phyloP scores from a whole-genome alignment of 2,888 invertebrate species.

The Lepeophtheirus nordmannii region DNA sequence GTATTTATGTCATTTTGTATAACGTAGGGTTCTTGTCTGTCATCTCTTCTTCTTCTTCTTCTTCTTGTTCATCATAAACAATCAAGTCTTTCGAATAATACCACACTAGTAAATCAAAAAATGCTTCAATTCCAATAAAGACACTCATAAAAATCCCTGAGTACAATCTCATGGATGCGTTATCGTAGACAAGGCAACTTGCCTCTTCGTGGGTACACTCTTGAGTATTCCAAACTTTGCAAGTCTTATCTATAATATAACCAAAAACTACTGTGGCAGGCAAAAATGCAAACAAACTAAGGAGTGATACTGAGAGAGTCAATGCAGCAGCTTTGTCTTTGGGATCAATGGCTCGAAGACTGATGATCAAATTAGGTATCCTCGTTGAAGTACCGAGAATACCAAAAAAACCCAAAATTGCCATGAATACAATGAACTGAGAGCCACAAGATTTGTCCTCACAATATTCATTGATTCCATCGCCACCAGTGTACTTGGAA shows the following conservation, averaged over 20 bases:
- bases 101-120: constrained; percentile 7
- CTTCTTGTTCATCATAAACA: background rate
- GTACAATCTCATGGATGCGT: background rate
- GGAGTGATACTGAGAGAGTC: constrained; percentile 44
- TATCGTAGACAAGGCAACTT: constrained; percentile 8
- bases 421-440: background rate
- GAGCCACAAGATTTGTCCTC: background rate
- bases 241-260: constrained; percentile 43
- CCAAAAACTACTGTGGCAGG: constrained; percentile 56
- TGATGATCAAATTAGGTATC: constrained; percentile 25
- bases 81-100: constrained; percentile 17
- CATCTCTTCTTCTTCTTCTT: constrained; percentile 6
- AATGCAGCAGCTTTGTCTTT: constrained; percentile 49
- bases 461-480: background rate
- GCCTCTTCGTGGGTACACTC: constrained; percentile 1
- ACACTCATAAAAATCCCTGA: background rate
- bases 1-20: background rate
- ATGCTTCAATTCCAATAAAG: background rate
- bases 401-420: background rate
- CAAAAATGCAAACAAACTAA: constrained; percentile 47
- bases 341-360: constrained; percentile 42
- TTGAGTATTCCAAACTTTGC: background rate
- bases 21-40: background rate
- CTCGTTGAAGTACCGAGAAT: constrained; percentile 10
- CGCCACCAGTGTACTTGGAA: background rate